Percentiles rank a stretch among this genome's conserved stretches.
Conservation (phyloP, 2,113 vertebrate genomes). For the Balaenoptera acutorostrata region DNA sequence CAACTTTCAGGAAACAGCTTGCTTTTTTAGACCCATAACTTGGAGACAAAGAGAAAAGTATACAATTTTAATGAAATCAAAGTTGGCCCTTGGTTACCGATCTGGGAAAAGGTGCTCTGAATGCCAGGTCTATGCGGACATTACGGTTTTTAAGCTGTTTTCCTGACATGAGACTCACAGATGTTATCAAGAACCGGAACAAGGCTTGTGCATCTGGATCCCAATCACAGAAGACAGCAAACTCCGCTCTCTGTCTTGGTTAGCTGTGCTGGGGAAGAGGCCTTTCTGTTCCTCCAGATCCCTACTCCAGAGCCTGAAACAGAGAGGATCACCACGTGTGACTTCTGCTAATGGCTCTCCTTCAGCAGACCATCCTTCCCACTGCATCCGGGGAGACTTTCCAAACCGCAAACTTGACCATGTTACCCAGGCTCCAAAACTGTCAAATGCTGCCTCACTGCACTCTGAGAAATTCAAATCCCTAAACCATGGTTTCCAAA, state of each 20-base stretch:
- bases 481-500: neutral
- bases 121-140: neutral
- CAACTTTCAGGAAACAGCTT: neutral
- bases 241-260: neutral
- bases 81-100: neutral
- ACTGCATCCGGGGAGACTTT: neutral
- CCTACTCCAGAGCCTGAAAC: neutral
- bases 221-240: neutral
- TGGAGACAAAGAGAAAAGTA: neutral
- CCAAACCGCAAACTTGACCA: neutral
- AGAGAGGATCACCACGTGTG: neutral
- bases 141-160: neutral
- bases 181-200: neutral
- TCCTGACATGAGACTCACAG: neutral
- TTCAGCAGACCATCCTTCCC: neutral
- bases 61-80: neutral
- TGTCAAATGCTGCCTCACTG: fast-evolving
- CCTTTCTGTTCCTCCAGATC: neutral
- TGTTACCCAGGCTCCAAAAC: neutral
- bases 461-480: neutral
- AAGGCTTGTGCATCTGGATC: neutral
- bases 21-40: neutral
- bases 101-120: neutral
- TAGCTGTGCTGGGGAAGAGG: neutral
- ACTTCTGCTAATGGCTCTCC: neutral